These are phyloP conservation scores for Phymatocera aterrima DNA, from an alignment of 2,888 invertebrate species.

Conservation along the genomic window DNA sequence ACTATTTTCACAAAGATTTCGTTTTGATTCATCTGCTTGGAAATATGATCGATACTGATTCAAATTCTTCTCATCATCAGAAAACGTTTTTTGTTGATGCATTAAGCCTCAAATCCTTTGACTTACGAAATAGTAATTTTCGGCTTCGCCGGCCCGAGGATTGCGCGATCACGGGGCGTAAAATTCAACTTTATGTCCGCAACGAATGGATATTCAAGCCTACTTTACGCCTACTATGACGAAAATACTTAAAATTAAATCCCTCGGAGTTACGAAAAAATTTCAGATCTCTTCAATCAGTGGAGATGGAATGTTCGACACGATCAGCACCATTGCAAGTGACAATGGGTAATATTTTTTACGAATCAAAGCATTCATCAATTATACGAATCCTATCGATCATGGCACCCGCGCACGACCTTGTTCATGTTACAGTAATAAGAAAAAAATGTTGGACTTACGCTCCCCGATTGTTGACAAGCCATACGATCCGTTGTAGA, in stretches of 20 bases:
- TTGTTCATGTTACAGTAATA: background rate
- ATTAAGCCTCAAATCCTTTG: no score
- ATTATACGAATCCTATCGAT: background rate
- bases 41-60: no score
- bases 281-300: background rate
- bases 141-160: no score
- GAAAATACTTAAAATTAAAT: background rate
- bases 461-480: slow-evolving; percentile 46
- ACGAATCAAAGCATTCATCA: background rate
- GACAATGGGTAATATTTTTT: background rate
- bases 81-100: no score
- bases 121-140: no score
- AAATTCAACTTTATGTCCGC: no score
- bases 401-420: background rate
- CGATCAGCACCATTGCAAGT: background rate
- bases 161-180: no score
- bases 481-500: slow-evolving; percentile 52
- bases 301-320: background rate
- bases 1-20: no score
- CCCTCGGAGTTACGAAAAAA: background rate
- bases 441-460: slow-evolving; percentile 39
- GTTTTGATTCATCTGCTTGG: no score
- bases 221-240: no score
- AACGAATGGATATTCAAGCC: no score
- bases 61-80: no score